phyloP scores from a whole-genome alignment of 2,888 invertebrate genomes.

The Mesodorylaimus sp. region DNA sequence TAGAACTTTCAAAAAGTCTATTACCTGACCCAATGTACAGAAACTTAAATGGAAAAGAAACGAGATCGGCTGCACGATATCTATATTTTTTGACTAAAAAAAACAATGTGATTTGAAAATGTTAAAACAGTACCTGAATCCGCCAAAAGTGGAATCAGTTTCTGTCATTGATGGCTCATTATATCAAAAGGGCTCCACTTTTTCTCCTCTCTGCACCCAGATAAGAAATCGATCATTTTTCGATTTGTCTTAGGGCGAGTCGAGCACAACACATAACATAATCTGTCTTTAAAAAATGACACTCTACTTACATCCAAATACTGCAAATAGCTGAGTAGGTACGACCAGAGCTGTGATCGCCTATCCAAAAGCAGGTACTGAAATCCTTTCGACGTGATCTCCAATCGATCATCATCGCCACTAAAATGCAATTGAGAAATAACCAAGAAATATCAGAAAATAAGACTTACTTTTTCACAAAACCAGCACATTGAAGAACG shows the following conservation, averaged over 20 bases:
- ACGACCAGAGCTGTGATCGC: slow-evolving; percentile 86
- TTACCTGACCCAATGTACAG: slow-evolving; percentile 51
- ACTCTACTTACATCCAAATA: slow-evolving; percentile 50
- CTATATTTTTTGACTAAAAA: neutral
- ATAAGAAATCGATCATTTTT: too few species aligned
- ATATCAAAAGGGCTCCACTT: too few species aligned
- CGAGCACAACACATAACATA: too few species aligned
- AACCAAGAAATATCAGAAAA: neutral
- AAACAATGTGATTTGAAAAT: too few species aligned
- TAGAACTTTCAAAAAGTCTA: slow-evolving; percentile 80
- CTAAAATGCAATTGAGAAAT: slow-evolving; percentile 2
- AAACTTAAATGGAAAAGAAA: slow-evolving; percentile 5
- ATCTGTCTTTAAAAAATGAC: neutral
- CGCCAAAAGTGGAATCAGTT: too few species aligned
- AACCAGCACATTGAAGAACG: slow-evolving; percentile 71
- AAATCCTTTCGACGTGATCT: slow-evolving; percentile 84
- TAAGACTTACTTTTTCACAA: slow-evolving; percentile 57
- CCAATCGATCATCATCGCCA: slow-evolving; percentile 24
- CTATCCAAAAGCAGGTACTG: slow-evolving; percentile 86
- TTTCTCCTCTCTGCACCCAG: too few species aligned
- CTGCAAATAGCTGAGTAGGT: slow-evolving; percentile 82
- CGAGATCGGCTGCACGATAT: neutral
- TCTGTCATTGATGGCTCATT: too few species aligned
- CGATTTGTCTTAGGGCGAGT: too few species aligned
- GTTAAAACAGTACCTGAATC: too few species aligned